These are phyloP conservation scores for Microtus oregoni DNA, from an alignment of 2,113 vertebrate species.

Conservation along the genomic window DNA sequence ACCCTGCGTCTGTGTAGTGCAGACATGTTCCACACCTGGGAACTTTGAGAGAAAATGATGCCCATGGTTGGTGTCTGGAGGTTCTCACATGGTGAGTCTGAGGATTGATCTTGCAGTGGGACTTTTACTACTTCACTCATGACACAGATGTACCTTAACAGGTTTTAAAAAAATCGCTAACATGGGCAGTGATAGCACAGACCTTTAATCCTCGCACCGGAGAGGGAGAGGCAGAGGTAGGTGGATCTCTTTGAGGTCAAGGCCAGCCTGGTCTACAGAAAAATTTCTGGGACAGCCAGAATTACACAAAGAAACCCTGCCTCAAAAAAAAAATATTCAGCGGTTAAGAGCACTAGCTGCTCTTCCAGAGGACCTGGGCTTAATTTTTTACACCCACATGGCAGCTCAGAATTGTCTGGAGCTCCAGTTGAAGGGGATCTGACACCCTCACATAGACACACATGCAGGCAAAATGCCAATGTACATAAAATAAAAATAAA, in stretches of 20 bases:
- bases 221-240: neutral
- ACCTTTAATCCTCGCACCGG: neutral
- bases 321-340: neutral
- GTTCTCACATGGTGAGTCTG: too few relatives aligned
- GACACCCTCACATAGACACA: neutral
- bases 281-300: neutral
- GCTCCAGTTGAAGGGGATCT: neutral
- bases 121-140: neutral
- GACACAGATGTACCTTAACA: too few relatives aligned
- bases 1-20: too few relatives aligned
- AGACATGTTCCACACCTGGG: neutral
- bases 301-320: neutral
- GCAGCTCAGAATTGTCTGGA: neutral
- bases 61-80: too few relatives aligned
- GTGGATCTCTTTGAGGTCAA: neutral
- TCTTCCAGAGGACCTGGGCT: neutral
- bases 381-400: neutral
- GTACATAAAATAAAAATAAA: neutral
- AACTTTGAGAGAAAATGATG: neutral
- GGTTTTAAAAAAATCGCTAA: too few relatives aligned
- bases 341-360: neutral
- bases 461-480: neutral
- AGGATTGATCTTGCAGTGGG: neutral
- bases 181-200: fast-evolving
- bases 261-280: neutral